These are phyloP conservation scores for Stomorhina lunata DNA, from an alignment of 2,888 invertebrate genomes.

Conservation along the genomic window DNA sequence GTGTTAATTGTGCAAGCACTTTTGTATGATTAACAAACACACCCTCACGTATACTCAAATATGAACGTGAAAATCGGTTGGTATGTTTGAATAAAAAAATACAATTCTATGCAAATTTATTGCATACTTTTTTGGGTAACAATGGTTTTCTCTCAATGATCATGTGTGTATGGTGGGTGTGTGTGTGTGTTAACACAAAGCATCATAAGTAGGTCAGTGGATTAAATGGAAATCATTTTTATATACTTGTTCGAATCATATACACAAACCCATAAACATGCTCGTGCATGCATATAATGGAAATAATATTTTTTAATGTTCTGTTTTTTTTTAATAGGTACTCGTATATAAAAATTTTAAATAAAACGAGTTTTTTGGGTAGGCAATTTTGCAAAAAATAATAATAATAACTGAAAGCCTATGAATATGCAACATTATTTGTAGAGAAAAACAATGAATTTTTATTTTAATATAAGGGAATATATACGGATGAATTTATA, in stretches of 20 bases:
- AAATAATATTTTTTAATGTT: neutral
- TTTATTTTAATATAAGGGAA: neutral
- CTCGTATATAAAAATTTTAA: neutral
- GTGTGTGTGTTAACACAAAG: conserved; percentile 41
- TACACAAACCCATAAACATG: neutral
- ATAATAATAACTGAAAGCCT: conserved; percentile 3
- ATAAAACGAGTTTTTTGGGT: conserved; percentile 18
- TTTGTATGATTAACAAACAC: conserved; percentile 33
- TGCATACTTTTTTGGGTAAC: conserved; percentile 55
- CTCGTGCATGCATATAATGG: neutral
- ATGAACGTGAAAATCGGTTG: conserved; percentile 11
- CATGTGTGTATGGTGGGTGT: neutral
- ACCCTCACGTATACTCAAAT: neutral
- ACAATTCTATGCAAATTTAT: conserved; percentile 48
- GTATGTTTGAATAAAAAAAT: conserved; percentile 33
- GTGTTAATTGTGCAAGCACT: conserved; percentile 55
- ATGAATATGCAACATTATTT: neutral
- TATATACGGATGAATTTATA: neutral
- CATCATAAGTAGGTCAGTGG: conserved; percentile 57
- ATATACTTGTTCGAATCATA: too few relatives aligned
- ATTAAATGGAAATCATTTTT: conserved; percentile 52
- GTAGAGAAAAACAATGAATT: neutral
- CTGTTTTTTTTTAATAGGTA: neutral
- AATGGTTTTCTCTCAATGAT: conserved; percentile 17
- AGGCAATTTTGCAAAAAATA: neutral